These are phyloP conservation scores for Phalacrocorax brasilianus DNA, from an alignment of 2,113 vertebrate species.

Conservation along the genomic window DNA sequence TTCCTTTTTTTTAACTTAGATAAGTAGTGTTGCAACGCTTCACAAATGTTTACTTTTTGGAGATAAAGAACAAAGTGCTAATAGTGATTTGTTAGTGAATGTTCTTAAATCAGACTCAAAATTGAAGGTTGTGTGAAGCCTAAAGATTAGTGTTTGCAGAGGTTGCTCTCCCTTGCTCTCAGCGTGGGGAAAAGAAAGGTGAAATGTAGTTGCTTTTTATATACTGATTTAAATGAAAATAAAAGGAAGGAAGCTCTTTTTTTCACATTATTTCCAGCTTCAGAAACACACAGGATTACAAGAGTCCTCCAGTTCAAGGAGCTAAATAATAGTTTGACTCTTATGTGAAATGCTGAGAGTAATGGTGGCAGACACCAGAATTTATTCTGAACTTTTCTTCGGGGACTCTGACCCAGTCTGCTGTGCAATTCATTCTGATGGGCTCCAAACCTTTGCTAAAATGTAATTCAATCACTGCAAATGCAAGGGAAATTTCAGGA, in stretches of 20 bases:
- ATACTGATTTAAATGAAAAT: not conserved
- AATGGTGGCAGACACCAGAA: slow-evolving; percentile 31
- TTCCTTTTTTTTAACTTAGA: not conserved
- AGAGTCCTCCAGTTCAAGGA: not conserved
- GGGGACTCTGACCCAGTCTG: slow-evolving; percentile 7
- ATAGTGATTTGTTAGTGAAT: not conserved
- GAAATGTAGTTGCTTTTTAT: not conserved
- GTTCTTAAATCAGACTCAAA: not conserved
- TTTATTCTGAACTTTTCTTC: slow-evolving; percentile 37
- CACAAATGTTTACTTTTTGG: not conserved
- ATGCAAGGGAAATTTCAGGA: slow-evolving; percentile 23
- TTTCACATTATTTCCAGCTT: not conserved
- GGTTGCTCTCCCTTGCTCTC: slow-evolving; percentile 30
- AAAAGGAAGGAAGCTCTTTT: not conserved
- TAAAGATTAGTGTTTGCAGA: not conserved
- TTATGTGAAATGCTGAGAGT: slow-evolving; percentile 50
- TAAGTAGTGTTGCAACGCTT: not conserved
- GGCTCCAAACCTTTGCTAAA: slow-evolving; percentile 13
- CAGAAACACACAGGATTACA: not conserved
- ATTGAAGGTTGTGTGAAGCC: not conserved
- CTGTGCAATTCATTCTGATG: slow-evolving; percentile 5
- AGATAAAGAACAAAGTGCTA: not conserved
- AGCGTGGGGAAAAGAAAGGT: not conserved
- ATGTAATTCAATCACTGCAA: slow-evolving; percentile 23
- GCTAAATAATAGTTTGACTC: not conserved